Conservation (phyloP, 2,113 vertebrate species). For the Pseudorasbora parva region DNA sequence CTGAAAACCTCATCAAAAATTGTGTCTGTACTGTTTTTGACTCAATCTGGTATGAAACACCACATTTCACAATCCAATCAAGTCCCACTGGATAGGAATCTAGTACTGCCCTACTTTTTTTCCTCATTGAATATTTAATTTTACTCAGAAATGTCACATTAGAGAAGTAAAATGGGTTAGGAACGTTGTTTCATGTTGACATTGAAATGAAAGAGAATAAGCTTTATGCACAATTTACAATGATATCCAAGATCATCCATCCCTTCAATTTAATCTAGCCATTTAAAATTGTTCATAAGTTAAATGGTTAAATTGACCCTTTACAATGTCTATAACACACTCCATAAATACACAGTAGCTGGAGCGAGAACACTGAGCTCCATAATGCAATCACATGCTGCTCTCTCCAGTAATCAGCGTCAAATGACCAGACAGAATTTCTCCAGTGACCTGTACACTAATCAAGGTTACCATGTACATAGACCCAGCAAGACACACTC, state of each 20-base stretch:
- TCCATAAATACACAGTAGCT: constrained; percentile 39
- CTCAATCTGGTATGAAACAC: neutral
- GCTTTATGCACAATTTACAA: neutral
- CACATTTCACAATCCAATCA: neutral
- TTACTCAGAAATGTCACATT: neutral
- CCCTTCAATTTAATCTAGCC: neutral
- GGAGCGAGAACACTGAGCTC: constrained; percentile 25
- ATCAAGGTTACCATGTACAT: constrained; percentile 48
- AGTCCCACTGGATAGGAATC: neutral
- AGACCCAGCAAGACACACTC: constrained; percentile 44
- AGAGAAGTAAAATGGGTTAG: constrained; percentile 5
- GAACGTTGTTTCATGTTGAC: neutral
- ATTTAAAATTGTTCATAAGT: neutral
- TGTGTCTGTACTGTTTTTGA: neutral
- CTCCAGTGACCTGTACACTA: constrained; percentile 61
- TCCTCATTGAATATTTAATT: neutral
- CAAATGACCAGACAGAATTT: constrained; percentile 51
- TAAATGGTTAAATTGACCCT: constrained; percentile 9
- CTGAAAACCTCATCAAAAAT: neutral
- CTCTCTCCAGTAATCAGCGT: constrained; percentile 48
- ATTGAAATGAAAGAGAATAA: neutral
- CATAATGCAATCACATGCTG: constrained; percentile 51
- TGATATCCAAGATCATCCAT: neutral
- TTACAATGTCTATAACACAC: constrained; percentile 21
- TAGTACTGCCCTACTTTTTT: constrained; percentile 1